Percentiles rank a stretch among this genome's conserved stretches.
These are phyloP conservation scores for Amphiduros pacificus DNA, from an alignment of 2,888 invertebrate genomes.

Conservation along the genomic window DNA sequence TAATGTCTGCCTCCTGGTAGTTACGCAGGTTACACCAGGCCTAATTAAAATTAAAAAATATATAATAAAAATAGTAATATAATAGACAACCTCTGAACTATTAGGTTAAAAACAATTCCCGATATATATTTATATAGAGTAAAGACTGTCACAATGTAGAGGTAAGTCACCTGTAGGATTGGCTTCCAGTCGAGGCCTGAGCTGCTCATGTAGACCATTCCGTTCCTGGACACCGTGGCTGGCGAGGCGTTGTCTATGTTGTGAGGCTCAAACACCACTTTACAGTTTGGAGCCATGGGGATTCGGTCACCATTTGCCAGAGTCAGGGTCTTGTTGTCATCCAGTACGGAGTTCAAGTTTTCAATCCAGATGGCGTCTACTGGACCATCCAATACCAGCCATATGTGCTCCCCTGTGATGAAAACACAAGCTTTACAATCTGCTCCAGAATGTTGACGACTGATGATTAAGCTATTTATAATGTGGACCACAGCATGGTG, in stretches of 20 bases:
- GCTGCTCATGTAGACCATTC: conserved; percentile 87
- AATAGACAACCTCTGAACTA: no score
- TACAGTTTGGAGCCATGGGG: conserved; percentile 90
- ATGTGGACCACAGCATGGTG: no score
- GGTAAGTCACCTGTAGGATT: conserved; percentile 71
- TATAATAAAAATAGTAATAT: neutral
- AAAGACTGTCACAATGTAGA: no score
- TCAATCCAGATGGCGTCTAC: conserved; percentile 62
- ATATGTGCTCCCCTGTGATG: conserved; percentile 76
- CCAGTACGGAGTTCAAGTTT: conserved; percentile 60
- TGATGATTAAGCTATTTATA: no score
- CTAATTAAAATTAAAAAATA: conserved; percentile 32
- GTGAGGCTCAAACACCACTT: conserved; percentile 90
- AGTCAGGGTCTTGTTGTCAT: conserved; percentile 66
- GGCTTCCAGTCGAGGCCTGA: conserved; percentile 93
- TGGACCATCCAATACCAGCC: conserved; percentile 73
- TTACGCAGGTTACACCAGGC: conserved; percentile 61
- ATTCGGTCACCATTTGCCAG: conserved; percentile 91
- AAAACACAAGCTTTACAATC: neutral
- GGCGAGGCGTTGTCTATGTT: conserved; percentile 98
- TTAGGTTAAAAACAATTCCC: no score
- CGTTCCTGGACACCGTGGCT: conserved; percentile 91
- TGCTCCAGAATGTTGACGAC: no score
- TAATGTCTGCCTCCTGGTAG: conserved; percentile 63
- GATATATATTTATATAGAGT: no score